These are phyloP conservation scores for Psix sp. DNA, from an alignment of 1,140 invertebrate species.

Conservation along the genomic window DNA sequence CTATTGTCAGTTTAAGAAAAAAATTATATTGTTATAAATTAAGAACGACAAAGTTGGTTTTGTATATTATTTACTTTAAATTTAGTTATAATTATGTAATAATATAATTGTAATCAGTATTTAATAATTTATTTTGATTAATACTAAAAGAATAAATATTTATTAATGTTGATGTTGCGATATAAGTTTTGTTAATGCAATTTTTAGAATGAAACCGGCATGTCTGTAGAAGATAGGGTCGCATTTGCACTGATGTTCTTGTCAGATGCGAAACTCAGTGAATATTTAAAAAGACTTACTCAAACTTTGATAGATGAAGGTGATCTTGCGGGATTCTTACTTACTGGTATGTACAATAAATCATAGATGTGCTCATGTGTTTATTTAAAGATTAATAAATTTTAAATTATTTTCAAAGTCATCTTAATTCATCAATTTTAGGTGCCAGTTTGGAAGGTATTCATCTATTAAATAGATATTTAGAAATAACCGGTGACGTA, in stretches of 20 bases:
- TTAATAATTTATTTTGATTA: too few species aligned
- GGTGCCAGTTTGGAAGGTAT: conserved; percentile 85
- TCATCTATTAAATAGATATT: conserved; percentile 89
- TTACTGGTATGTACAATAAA: conserved; percentile 80
- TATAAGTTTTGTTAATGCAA: conserved; percentile 1
- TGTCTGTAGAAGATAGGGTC: conserved; percentile 91
- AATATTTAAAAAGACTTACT: conserved; percentile 86
- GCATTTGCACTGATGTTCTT: conserved; percentile 96
- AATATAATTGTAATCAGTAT: too few species aligned
- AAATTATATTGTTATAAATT: too few species aligned
- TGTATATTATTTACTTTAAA: too few species aligned
- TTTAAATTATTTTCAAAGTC: not conserved
- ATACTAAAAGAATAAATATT: too few species aligned
- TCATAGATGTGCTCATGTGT: too few species aligned
- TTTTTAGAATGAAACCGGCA: conserved; percentile 85
- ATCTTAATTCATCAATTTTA: conserved; percentile 60
- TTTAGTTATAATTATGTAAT: too few species aligned
- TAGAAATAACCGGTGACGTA: conserved; percentile 94
- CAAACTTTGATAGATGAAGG: conserved; percentile 85
- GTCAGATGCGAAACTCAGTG: conserved; percentile 86
- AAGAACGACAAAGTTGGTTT: too few species aligned
- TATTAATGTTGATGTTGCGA: too few species aligned
- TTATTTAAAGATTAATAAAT: too few species aligned
- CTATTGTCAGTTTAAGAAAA: too few species aligned
- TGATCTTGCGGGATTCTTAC: conserved; percentile 89